Conservation (phyloP, 2,888 invertebrate genomes). For the Troides aeacus region DNA sequence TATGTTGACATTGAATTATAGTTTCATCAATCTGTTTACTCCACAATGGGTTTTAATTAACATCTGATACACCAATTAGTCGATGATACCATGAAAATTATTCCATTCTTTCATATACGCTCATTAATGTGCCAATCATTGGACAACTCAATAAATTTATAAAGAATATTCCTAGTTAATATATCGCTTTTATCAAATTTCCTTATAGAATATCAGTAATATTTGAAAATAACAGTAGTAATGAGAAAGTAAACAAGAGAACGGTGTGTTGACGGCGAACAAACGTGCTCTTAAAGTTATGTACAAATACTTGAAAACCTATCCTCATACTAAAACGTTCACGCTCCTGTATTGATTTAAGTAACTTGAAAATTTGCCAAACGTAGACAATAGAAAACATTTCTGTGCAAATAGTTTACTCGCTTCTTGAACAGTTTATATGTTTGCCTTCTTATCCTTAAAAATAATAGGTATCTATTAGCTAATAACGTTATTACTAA, state of each 20-base stretch:
- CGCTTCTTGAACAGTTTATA: conserved; percentile 5
- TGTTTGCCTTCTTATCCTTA: not conserved
- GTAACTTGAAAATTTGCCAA: conserved; percentile 32
- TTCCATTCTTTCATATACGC: not conserved
- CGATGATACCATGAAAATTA: not conserved
- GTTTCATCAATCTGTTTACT: not conserved
- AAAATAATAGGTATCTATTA: conserved; percentile 4
- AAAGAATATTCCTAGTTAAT: not conserved
- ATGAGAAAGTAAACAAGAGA: conserved; percentile 23
- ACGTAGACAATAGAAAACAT: conserved; percentile 22
- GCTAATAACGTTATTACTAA: not conserved
- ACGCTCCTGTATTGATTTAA: conserved; percentile 36
- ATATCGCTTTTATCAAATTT: not conserved
- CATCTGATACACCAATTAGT: not conserved
- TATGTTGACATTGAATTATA: conserved; percentile 15
- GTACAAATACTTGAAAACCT: conserved; percentile 41
- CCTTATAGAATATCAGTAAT: not conserved
- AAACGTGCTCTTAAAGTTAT: conserved; percentile 45
- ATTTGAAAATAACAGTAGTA: conserved; percentile 2
- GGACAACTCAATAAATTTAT: not conserved
- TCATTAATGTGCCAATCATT: no score
- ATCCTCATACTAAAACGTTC: conserved; percentile 37
- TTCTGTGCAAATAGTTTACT: conserved; percentile 10
- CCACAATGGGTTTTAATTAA: not conserved
- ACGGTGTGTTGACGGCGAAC: conserved; percentile 36